Conservation (phyloP, 2,113 vertebrate genomes). For the Pithys albifrons region DNA sequence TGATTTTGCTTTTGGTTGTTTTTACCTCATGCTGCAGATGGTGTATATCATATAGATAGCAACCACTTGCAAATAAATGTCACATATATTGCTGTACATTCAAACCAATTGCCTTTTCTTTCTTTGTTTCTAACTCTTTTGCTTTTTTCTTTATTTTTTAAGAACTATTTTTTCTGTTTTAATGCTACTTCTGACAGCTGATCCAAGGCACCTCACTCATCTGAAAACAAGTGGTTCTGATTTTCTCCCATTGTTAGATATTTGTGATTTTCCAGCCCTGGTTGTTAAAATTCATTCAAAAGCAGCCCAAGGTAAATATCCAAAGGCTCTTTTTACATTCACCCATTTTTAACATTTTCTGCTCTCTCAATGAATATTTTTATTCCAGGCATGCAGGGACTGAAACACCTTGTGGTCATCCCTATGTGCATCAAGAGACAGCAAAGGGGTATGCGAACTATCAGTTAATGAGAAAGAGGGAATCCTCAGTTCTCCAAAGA, state of each 20-base stretch:
- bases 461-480: not conserved
- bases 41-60: not conserved
- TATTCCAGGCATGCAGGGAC: not conserved
- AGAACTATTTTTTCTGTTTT: not conserved
- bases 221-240: slow-evolving; percentile 15
- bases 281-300: slow-evolving; percentile 12
- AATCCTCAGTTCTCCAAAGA: not conserved
- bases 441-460: not conserved
- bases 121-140: not conserved
- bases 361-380: not conserved
- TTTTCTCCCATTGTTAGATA: not conserved
- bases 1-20: not conserved
- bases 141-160: not conserved
- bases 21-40: not conserved
- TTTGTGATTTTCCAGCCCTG: not conserved
- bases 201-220: not conserved
- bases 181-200: not conserved
- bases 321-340: not conserved
- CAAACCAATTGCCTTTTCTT: not conserved
- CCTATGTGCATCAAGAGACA: not conserved
- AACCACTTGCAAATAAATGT: not conserved
- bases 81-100: not conserved
- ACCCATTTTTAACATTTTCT: not conserved
- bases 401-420: not conserved
- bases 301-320: not conserved